Percentiles rank a stretch among this genome's conserved stretches.
These are phyloP conservation scores for Poeciliopsis turrubarensis DNA, from an alignment of 2,113 vertebrate genomes.

Conservation along the genomic window DNA sequence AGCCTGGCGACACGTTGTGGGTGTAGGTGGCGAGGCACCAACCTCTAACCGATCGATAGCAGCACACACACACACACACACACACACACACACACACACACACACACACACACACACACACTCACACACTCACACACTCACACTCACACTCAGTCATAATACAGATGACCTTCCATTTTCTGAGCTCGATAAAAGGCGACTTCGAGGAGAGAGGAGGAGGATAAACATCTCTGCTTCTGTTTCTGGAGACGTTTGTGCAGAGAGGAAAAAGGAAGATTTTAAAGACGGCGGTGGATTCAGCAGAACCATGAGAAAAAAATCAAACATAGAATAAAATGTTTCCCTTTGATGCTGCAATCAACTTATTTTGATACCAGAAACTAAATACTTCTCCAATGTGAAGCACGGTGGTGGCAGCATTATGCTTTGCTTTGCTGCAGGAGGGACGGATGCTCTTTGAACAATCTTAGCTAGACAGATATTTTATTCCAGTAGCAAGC, in stretches of 20 bases:
- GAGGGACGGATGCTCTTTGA: too few relatives aligned
- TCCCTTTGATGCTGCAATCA: not conserved
- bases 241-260: slow-evolving; percentile 1
- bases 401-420: too few relatives aligned
- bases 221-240: slow-evolving; percentile 44
- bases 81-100: slow-evolving; percentile 1
- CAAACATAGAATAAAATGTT: not conserved
- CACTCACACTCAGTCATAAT: slow-evolving; percentile 9
- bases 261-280: too few relatives aligned
- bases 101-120: slow-evolving; percentile 3
- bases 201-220: slow-evolving; percentile 31
- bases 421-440: too few relatives aligned
- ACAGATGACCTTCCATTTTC: slow-evolving; percentile 56
- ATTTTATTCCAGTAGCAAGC: too few relatives aligned
- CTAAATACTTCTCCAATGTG: too few relatives aligned
- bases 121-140: not conserved
- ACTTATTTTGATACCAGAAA: not conserved
- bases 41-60: slow-evolving; percentile 54
- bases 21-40: slow-evolving; percentile 43
- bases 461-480: too few relatives aligned
- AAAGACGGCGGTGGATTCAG: not conserved
- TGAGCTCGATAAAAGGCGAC: slow-evolving; percentile 37
- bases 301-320: not conserved
- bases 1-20: slow-evolving; percentile 30
- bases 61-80: slow-evolving; percentile 10